These are phyloP conservation scores for Babyrousa celebensis DNA, from an alignment of 2,797 vertebrate species.

Conservation along the genomic window DNA sequence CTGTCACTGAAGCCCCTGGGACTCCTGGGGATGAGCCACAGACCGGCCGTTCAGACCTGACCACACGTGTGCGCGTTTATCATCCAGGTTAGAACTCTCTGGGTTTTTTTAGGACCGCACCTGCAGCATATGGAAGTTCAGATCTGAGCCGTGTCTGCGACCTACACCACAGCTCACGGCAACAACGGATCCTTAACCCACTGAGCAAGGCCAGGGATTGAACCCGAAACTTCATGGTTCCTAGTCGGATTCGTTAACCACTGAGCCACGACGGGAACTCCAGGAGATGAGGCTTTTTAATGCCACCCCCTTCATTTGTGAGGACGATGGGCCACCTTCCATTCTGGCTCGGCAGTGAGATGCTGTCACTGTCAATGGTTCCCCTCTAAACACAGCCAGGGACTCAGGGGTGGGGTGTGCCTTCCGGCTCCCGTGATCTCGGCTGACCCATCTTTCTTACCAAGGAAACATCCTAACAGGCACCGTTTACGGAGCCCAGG, in stretches of 20 bases:
- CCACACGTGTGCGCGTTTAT: not conserved
- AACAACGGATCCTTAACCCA: no score
- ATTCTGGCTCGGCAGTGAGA: not conserved
- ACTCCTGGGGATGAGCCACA: not conserved
- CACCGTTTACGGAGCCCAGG: not conserved
- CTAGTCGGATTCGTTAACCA: no score
- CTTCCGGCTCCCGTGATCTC: not conserved
- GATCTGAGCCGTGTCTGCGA: no score
- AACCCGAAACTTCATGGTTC: no score
- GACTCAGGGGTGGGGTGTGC: no score
- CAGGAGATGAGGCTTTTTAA: not conserved
- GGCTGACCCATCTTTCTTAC: not conserved
- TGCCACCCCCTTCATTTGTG: not conserved
- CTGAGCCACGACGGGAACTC: no score
- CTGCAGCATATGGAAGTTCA: no score
- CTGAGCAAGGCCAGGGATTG: no score
- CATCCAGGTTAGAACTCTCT: not conserved
- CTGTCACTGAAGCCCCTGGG: not conserved
- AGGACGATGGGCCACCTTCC: not conserved
- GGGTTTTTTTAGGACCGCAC: no score
- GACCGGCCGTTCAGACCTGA: not conserved
- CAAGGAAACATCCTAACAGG: not conserved
- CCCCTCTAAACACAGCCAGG: no score
- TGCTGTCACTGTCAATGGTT: rapidly evolving
- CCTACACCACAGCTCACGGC: no score